Evolutionary conservation across 2,113 vertebrate genomes (phyloP).

Genomic region (Actenoides hombroni): DNA sequence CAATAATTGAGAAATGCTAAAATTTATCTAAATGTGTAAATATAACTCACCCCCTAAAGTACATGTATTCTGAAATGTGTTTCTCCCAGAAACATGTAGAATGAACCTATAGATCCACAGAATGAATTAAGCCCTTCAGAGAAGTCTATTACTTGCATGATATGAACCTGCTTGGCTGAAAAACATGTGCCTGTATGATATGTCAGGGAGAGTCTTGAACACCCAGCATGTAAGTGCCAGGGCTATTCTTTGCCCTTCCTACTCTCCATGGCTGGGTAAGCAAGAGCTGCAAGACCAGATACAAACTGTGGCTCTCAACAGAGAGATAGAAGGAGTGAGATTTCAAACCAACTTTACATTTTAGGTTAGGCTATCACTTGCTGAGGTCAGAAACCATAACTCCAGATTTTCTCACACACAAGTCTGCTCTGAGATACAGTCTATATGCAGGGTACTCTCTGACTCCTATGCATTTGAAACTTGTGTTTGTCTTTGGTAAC

Average conservation of each 20-base stretch:
- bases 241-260: not conserved
- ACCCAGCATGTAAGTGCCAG: accelerated
- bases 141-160: not conserved
- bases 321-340: not conserved
- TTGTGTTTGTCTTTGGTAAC: not conserved
- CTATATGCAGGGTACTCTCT: not conserved
- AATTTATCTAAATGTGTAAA: not conserved
- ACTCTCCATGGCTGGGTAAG: not conserved
- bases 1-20: not conserved
- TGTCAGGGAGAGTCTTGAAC: not conserved
- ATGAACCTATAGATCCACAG: not conserved
- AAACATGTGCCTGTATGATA: not conserved
- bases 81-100: not conserved
- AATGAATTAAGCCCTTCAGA: not conserved
- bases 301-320: not conserved
- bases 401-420: not conserved
- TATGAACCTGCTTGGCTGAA: not conserved
- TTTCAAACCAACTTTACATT: not conserved
- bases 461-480: not conserved
- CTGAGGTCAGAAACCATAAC: not conserved
- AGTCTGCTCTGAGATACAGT: not conserved
- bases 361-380: not conserved
- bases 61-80: not conserved
- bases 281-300: not conserved
- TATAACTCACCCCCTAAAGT: not conserved